phyloP scores from a whole-genome alignment of 2,113 vertebrate species.

The Eonycteris spelaea region DNA sequence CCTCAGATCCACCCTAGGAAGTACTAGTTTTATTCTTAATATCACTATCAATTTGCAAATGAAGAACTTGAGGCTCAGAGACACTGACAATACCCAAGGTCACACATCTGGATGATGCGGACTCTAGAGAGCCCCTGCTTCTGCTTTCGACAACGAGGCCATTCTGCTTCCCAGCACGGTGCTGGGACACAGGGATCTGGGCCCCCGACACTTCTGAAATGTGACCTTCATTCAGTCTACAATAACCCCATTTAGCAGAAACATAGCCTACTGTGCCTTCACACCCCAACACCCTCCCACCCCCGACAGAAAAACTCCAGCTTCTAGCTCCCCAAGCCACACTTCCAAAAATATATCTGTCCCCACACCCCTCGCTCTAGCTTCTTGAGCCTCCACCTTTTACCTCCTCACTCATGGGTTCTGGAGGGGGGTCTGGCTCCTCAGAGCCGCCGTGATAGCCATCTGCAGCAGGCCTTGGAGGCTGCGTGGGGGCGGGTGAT shows the following conservation, averaged over 20 bases:
- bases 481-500: conserved; percentile 83
- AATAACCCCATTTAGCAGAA: background rate
- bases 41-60: background rate
- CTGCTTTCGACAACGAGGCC: background rate
- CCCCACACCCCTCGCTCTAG: background rate
- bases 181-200: background rate
- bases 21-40: too few relatives aligned
- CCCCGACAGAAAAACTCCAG: background rate
- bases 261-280: background rate
- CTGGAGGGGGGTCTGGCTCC: conserved; percentile 77
- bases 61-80: background rate
- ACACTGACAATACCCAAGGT: background rate
- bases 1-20: background rate
- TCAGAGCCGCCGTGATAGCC: conserved; percentile 88
- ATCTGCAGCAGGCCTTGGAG: conserved; percentile 90
- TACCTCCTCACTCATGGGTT: conserved; percentile 92
- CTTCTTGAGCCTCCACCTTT: background rate
- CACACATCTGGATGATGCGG: background rate
- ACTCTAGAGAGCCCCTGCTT: background rate
- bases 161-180: background rate
- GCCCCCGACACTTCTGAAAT: background rate
- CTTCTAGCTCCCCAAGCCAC: background rate
- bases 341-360: conserved; percentile 71
- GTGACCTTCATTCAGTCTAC: background rate
- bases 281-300: background rate